Conservation (phyloP, 2,888 invertebrate species). For the Crematogaster levior region DNA sequence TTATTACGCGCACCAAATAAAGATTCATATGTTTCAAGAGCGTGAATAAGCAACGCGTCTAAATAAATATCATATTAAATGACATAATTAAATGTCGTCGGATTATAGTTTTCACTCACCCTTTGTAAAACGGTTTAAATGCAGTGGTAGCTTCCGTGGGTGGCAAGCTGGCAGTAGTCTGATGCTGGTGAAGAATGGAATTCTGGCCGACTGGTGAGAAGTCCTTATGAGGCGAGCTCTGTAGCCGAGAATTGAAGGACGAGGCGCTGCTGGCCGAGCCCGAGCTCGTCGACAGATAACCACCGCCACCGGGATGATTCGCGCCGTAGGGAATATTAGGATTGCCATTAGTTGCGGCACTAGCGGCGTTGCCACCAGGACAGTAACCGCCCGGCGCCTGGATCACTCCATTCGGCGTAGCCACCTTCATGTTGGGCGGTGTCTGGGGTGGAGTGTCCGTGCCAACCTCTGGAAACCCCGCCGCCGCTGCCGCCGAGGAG, state of each 20-base stretch:
- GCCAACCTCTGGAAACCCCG: constrained; percentile 93
- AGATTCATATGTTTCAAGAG: not conserved
- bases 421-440: constrained; percentile 97
- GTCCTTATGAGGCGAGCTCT: constrained; percentile 85
- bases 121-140: constrained; percentile 96
- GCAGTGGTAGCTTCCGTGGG: constrained; percentile 87
- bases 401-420: constrained; percentile 87
- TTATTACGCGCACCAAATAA: not conserved
- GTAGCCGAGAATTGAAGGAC: constrained; percentile 86
- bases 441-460: constrained; percentile 97
- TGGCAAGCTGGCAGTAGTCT: constrained; percentile 83
- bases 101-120: constrained; percentile 87
- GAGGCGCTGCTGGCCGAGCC: constrained; percentile 87
- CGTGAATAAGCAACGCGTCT: not conserved
- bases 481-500: constrained; percentile 89
- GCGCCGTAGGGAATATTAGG: constrained; percentile 78
- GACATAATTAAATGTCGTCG: not conserved
- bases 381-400: constrained; percentile 89
- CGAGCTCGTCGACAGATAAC: constrained; percentile 87
- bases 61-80: not conserved
- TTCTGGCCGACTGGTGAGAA: constrained; percentile 82
- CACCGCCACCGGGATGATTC: constrained; percentile 85
- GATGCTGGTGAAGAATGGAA: constrained; percentile 83
- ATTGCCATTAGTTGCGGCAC: constrained; percentile 77
- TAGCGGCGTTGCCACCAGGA: constrained; percentile 87